Conservation (phyloP, 2,888 invertebrate genomes). For the Hetaerina titia region DNA sequence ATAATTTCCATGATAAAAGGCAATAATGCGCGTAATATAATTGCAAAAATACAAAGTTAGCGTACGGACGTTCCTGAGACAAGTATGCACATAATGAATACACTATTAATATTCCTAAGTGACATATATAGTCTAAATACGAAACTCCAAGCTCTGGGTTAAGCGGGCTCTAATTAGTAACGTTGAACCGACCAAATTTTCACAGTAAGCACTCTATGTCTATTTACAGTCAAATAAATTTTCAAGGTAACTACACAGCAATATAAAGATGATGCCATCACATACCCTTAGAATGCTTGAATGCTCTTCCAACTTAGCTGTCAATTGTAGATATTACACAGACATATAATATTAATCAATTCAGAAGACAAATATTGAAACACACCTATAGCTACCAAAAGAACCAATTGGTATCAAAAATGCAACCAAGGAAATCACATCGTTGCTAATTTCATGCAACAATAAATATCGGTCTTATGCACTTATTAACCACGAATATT, state of each 20-base stretch:
- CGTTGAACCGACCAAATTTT: conserved; percentile 21
- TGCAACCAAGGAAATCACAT: background rate
- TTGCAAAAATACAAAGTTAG: background rate
- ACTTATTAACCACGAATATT: too few species aligned
- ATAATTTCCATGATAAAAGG: background rate
- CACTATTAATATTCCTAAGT: background rate
- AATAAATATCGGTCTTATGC: background rate
- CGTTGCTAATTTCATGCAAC: background rate
- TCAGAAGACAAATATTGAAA: conserved; percentile 18
- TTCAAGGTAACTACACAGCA: conserved; percentile 25
- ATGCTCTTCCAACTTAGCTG: conserved; percentile 39
- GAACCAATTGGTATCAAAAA: background rate
- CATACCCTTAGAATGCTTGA: conserved; percentile 35
- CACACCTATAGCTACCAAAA: conserved; percentile 37
- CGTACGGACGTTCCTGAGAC: background rate
- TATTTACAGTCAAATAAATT: conserved; percentile 22
- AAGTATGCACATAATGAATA: background rate
- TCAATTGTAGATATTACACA: conserved; percentile 39
- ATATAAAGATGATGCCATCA: conserved; percentile 39
- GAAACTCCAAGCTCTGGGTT: conserved; percentile 3
- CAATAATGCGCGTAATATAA: background rate
- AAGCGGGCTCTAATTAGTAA: background rate
- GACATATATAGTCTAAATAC: conserved; percentile 18
- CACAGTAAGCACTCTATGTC: conserved; percentile 27
- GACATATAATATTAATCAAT: conserved; percentile 8